Evolutionary conservation across 2,113 vertebrate species (phyloP), one percentile per base, ranked within the genome.

Genomic region (Stigmatopora argus): DNA sequence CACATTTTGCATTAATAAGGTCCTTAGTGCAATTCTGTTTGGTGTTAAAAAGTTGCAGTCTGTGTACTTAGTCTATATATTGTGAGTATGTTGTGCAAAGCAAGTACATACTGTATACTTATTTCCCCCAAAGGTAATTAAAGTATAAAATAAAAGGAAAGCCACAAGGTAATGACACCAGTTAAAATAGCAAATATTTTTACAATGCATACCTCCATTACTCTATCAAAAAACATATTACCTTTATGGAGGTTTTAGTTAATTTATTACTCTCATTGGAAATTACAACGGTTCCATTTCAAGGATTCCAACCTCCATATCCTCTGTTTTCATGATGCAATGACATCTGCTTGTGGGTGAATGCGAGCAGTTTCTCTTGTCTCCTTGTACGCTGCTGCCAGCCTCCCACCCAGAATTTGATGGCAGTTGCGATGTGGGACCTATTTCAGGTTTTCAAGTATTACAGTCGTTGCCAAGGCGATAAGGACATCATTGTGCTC

Each of bases 401-500:
- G 77, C 74, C 82, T 69, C 78, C 81, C 82, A 82, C 80, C 81
- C 81, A 82, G 81, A 47, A 79, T 87, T 82, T 75, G 86, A 89
- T 87, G 85, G 85, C 81, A 80, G 71, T 57, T 70, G 79, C 71
- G 85, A 86, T 89, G 82, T 72, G 74, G 83, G 83, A 86, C 79
- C 77, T 71, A 77, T 86, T 86, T 86, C 74, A 78, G 84, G 80
- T 86, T 86, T 90, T 83, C 78, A 81, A 81, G 81, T 82, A 77
- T 83, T 85, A 80, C 85, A 87, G 85, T 87, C 84, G 85, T 89
- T 89, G 81, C 84, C 85, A 88, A 82, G 85, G 88, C 85, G 89
- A 87, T 87, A 84, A 88, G 85, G 80, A 87, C 77, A 85, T 80
- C 81, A 83, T 83, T 89, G 83, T 87, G 79, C 72, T 82, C 70